phyloP scores from a whole-genome alignment of 2,113 vertebrate species.

The Muntiacus reevesi region DNA sequence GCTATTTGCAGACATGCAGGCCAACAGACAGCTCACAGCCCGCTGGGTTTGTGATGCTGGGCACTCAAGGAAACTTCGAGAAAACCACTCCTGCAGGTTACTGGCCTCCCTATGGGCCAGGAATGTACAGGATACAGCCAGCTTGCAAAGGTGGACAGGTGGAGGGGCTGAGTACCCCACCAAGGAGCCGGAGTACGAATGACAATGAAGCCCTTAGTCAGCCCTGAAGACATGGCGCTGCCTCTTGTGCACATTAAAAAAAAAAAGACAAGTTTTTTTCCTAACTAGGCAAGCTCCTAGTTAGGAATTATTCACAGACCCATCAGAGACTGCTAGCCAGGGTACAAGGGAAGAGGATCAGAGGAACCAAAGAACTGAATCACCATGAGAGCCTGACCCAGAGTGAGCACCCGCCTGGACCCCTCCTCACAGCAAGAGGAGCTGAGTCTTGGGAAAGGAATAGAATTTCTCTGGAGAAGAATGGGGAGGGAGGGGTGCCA shows the following conservation, averaged over 20 bases:
- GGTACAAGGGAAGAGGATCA: accelerated
- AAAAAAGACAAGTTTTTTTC: not conserved
- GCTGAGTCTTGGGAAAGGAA: not conserved
- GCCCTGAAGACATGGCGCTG: accelerated
- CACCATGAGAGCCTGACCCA: not conserved
- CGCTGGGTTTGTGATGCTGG: not conserved
- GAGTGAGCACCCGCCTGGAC: not conserved
- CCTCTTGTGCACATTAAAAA: not conserved
- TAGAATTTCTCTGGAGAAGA: not conserved
- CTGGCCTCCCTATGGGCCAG: not conserved
- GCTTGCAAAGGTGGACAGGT: not conserved
- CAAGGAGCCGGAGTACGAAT: not conserved
- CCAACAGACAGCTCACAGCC: too few relatives aligned
- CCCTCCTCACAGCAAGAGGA: not conserved
- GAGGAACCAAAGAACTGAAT: not conserved
- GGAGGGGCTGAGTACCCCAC: not conserved
- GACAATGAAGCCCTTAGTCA: not conserved
- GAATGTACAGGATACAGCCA: not conserved
- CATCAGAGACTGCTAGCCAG: accelerated
- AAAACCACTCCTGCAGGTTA: not conserved
- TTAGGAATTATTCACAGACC: not conserved
- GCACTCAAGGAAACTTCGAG: not conserved
- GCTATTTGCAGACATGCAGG: not conserved
- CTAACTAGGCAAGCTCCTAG: not conserved
- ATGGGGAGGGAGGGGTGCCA: too few relatives aligned